Evolutionary conservation across 2,797 vertebrate species (phyloP).

Genomic region (Sebastes itinus): DNA sequence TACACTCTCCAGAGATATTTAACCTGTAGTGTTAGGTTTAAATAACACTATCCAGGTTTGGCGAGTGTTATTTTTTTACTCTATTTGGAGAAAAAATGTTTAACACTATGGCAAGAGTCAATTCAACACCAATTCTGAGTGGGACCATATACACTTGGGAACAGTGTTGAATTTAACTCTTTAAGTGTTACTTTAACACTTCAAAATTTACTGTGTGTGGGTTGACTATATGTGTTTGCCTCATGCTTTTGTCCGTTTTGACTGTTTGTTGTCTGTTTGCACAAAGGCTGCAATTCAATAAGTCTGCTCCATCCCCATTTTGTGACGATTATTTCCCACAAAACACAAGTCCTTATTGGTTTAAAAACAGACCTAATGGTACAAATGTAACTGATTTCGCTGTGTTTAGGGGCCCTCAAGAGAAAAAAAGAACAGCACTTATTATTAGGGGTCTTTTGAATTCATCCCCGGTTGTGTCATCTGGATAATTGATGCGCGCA

Average conservation of each 20-base stretch:
- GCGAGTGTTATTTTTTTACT: slow-evolving; percentile 10
- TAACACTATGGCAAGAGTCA: slow-evolving; percentile 11
- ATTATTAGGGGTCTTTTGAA: background rate
- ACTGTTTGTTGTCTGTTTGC: background rate
- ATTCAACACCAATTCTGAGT: slow-evolving; percentile 7
- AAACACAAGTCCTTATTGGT: background rate
- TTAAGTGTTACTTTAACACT: background rate
- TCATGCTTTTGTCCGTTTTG: background rate
- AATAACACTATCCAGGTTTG: slow-evolving; percentile 2
- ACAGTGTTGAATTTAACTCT: slow-evolving; percentile 15
- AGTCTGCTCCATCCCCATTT: too few species aligned
- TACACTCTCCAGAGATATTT: slow-evolving; percentile 24
- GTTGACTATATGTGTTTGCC: background rate
- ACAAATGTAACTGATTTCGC: background rate
- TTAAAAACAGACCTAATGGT: background rate
- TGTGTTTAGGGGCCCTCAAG: background rate
- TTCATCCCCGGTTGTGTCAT: background rate
- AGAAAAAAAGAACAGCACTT: background rate
- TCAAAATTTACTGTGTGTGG: background rate
- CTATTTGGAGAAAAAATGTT: background rate
- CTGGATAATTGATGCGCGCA: slow-evolving; percentile 21
- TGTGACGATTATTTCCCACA: background rate
- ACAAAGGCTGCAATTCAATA: too few species aligned
- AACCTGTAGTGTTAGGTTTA: slow-evolving; percentile 13
- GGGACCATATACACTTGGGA: slow-evolving; percentile 18